Percentiles rank a stretch among this genome's conserved stretches.
Evolutionary conservation across 2,113 vertebrate species (phyloP).

Genomic region (Lophotis ruficrista): DNA sequence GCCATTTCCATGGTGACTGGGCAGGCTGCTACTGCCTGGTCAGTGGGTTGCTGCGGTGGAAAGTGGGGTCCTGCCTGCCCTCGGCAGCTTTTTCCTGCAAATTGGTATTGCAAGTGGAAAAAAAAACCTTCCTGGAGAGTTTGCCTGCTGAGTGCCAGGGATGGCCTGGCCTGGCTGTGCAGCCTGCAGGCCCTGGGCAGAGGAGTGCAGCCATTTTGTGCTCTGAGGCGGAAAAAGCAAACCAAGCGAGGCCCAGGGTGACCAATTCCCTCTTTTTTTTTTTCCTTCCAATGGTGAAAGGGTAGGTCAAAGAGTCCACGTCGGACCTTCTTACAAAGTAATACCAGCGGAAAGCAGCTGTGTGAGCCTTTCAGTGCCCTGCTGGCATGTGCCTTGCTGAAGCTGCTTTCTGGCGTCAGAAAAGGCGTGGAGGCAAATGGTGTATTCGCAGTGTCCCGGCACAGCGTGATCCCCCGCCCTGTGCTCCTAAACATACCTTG

Average conservation of each 20-base stretch:
- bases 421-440: accelerated
- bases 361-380: background rate
- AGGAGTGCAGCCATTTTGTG: background rate
- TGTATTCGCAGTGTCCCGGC: background rate
- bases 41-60: background rate
- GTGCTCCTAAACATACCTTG: accelerated
- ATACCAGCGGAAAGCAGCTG: background rate
- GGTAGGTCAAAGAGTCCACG: background rate
- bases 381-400: background rate
- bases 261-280: background rate
- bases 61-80: background rate
- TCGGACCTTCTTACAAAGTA: background rate
- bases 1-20: background rate
- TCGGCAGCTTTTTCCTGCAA: background rate
- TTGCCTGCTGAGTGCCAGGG: background rate
- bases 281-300: background rate
- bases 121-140: background rate
- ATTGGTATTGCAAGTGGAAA: background rate
- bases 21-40: background rate
- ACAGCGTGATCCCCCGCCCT: background rate
- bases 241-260: accelerated
- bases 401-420: background rate
- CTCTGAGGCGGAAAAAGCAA: background rate
- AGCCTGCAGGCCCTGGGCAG: background rate
- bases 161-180: background rate